Conservation (phyloP, 1,140 invertebrate species). For the Aricia agestis region DNA sequence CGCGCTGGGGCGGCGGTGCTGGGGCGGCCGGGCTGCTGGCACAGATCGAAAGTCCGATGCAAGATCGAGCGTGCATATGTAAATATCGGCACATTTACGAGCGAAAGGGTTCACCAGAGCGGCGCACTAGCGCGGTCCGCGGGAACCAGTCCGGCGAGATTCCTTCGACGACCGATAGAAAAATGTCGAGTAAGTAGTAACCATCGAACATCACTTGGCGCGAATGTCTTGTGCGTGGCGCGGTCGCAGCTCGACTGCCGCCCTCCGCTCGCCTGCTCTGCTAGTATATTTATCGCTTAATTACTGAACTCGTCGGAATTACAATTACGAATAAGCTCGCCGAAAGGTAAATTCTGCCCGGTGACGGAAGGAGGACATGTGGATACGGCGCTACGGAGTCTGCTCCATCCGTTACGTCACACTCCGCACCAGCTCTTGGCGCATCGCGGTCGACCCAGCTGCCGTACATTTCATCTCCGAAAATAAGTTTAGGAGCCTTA, state of each 20-base stretch:
- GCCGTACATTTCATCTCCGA: conserved; percentile 56
- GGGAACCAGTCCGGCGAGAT: conserved; percentile 74
- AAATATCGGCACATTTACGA: conserved; percentile 76
- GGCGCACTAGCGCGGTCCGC: conserved; percentile 72
- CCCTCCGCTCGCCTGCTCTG: conserved; percentile 60
- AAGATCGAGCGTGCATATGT: conserved; percentile 73
- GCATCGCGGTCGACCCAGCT: conserved; percentile 34
- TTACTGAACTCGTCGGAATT: conserved; percentile 72
- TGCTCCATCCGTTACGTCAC: conserved; percentile 56
- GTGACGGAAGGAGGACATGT: conserved; percentile 38
- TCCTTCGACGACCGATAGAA: conserved; percentile 72
- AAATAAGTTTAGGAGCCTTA: conserved; percentile 22
- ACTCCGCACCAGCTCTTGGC: conserved; percentile 25
- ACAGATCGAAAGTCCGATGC: conserved; percentile 72
- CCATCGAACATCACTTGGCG: conserved; percentile 63
- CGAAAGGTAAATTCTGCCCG: conserved; percentile 41
- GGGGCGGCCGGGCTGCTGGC: conserved; percentile 46
- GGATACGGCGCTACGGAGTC: conserved; percentile 61
- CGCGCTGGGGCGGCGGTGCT: conserved; percentile 59
- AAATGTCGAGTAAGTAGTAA: conserved; percentile 70
- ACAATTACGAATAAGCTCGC: conserved; percentile 65
- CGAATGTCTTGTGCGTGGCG: conserved; percentile 63
- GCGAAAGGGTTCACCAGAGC: conserved; percentile 75
- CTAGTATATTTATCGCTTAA: conserved; percentile 74
- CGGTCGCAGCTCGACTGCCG: conserved; percentile 68